phyloP scores from a whole-genome alignment of 92 coral and sea anemone species.

The Chrysogorgia sp. region DNA sequence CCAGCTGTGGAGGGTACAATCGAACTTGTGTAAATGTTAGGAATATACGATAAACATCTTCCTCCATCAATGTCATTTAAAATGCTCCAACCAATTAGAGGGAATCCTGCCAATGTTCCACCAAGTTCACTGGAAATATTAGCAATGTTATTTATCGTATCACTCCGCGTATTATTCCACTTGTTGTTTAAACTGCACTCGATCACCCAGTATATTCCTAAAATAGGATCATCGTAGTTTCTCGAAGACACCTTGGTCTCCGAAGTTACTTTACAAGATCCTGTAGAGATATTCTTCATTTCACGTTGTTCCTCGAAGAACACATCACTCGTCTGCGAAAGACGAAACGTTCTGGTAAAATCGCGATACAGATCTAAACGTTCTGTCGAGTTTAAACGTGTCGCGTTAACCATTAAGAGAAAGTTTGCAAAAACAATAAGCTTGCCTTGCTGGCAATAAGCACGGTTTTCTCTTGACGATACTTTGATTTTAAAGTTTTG shows the following conservation, averaged over 20 bases:
- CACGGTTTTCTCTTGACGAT: background rate
- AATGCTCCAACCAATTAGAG: conserved; percentile 3
- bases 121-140: background rate
- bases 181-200: conserved; percentile 1
- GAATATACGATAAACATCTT: background rate
- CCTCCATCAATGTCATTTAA: background rate
- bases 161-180: conserved; percentile 5
- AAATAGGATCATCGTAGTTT: background rate
- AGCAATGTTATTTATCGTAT: background rate
- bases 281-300: background rate
- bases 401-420: background rate
- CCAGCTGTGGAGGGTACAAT: background rate
- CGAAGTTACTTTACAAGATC: background rate
- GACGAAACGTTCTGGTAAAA: background rate
- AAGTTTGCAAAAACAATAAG: background rate
- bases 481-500: conserved; percentile 15
- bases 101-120: background rate
- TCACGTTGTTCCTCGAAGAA: background rate
- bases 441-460: background rate
- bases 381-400: conserved; percentile 14
- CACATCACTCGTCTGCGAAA: background rate
- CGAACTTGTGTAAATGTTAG: background rate
- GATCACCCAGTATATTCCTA: conserved; percentile 4
- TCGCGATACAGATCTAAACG: background rate
- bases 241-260: background rate